Evolutionary conservation across 2,797 vertebrate genomes (phyloP).

Genomic region (Somateria mollissima): DNA sequence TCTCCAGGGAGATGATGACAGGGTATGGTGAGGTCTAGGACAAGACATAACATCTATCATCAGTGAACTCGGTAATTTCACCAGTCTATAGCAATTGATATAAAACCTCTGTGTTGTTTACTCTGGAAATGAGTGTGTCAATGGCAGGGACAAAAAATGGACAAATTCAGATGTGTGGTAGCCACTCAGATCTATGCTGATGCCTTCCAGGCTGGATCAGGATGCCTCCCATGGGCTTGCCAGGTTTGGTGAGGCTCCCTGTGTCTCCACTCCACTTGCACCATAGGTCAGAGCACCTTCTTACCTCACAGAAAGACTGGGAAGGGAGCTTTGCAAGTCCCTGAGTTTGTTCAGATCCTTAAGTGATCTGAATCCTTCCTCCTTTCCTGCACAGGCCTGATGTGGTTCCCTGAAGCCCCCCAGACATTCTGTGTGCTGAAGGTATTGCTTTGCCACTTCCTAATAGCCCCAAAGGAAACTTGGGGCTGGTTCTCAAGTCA

Average conservation of each 20-base stretch:
- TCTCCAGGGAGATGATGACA: conserved; percentile 96
- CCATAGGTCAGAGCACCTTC: background rate
- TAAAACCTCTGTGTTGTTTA: background rate
- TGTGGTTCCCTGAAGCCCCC: background rate
- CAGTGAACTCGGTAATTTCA: background rate
- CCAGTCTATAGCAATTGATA: background rate
- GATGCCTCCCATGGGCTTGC: background rate
- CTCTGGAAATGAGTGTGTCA: background rate
- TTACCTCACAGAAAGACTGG: background rate
- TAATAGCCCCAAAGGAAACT: background rate
- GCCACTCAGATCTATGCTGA: background rate
- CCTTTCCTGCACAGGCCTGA: background rate
- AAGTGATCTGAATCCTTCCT: background rate
- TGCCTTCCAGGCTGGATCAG: background rate
- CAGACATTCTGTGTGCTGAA: background rate
- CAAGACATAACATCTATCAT: background rate
- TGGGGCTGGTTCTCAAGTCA: background rate
- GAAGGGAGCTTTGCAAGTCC: background rate
- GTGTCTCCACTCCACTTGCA: background rate
- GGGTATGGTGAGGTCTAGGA: conserved; percentile 90
- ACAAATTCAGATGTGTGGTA: background rate
- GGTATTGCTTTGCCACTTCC: background rate
- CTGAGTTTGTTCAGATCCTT: background rate
- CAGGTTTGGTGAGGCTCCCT: background rate
- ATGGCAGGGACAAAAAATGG: background rate